Conservation (phyloP, 2,888 invertebrate genomes). For the Dynastes grantii region DNA sequence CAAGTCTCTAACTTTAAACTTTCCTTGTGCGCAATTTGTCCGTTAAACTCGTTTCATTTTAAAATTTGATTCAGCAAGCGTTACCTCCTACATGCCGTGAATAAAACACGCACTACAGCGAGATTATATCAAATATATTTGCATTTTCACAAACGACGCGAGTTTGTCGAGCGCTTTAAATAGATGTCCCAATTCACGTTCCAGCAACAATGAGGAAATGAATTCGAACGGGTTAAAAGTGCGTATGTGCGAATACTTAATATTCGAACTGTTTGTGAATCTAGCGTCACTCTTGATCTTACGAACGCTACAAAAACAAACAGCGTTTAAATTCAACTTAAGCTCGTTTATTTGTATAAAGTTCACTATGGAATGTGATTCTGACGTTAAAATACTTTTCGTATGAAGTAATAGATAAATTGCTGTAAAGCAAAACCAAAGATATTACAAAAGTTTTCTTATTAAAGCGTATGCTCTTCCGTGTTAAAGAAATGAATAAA, state of each 20-base stretch:
- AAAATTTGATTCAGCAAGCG: slow-evolving; percentile 40
- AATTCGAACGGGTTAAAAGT: slow-evolving; percentile 22
- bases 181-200: slow-evolving; percentile 49
- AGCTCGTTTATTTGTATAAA: not conserved
- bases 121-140: slow-evolving; percentile 47
- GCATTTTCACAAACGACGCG: slow-evolving; percentile 40
- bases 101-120: slow-evolving; percentile 18
- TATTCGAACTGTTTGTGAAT: slow-evolving; percentile 35
- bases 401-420: no score
- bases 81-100: slow-evolving; percentile 36
- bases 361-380: slow-evolving; percentile 1
- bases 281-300: not conserved
- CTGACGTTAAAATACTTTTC: not conserved
- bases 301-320: not conserved
- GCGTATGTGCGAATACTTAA: slow-evolving; percentile 41
- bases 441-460: no score
- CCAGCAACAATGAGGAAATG: slow-evolving; percentile 50
- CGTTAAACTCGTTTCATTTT: slow-evolving; percentile 36
- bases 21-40: slow-evolving; percentile 18
- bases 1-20: slow-evolving; percentile 13
- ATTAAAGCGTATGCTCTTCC: no score
- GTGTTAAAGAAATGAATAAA: no score
- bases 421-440: not conserved
- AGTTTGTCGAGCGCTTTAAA: slow-evolving; percentile 44
- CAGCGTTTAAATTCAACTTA: not conserved